These are phyloP conservation scores for Leptinotarsa tumamoca DNA, from an alignment of 2,888 invertebrate species.

Conservation along the genomic window DNA sequence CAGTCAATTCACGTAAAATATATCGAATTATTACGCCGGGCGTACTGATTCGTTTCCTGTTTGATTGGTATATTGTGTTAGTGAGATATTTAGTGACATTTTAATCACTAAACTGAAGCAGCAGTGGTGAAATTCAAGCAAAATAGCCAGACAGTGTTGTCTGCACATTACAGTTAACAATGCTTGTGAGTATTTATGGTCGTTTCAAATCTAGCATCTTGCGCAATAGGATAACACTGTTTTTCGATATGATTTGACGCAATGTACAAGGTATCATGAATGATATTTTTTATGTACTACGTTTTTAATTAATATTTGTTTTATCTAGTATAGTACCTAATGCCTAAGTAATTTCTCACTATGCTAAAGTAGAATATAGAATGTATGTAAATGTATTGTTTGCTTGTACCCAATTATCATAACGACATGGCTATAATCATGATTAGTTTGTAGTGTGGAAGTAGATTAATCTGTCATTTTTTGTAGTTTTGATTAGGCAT, in stretches of 20 bases:
- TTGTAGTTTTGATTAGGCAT: not conserved
- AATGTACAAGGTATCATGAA: slow-evolving; percentile 30
- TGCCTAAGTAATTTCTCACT: slow-evolving; percentile 2
- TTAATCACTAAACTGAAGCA: slow-evolving; percentile 25
- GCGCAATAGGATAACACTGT: slow-evolving; percentile 39
- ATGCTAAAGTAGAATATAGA: slow-evolving; percentile 6
- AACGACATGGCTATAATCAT: not conserved
- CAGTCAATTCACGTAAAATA: slow-evolving; percentile 23
- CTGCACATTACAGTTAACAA: slow-evolving; percentile 49
- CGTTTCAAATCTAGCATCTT: slow-evolving; percentile 44
- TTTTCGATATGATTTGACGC: slow-evolving; percentile 37
- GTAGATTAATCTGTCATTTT: no score
- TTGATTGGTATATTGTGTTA: slow-evolving; percentile 36
- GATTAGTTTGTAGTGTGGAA: no score
- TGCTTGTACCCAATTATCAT: slow-evolving; percentile 9
- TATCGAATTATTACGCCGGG: slow-evolving; percentile 32
- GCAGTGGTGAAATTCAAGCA: slow-evolving; percentile 40
- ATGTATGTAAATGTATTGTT: slow-evolving; percentile 6
- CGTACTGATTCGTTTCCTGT: slow-evolving; percentile 29
- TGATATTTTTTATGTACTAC: not conserved
- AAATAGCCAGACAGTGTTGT: slow-evolving; percentile 41
- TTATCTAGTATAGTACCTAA: slow-evolving; percentile 4
- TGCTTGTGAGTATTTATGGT: slow-evolving; percentile 56
- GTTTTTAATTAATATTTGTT: not conserved
- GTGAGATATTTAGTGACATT: slow-evolving; percentile 36